Evolutionary conservation across 2,797 vertebrate genomes (phyloP).

Genomic region (Tokudaia muenninki): DNA sequence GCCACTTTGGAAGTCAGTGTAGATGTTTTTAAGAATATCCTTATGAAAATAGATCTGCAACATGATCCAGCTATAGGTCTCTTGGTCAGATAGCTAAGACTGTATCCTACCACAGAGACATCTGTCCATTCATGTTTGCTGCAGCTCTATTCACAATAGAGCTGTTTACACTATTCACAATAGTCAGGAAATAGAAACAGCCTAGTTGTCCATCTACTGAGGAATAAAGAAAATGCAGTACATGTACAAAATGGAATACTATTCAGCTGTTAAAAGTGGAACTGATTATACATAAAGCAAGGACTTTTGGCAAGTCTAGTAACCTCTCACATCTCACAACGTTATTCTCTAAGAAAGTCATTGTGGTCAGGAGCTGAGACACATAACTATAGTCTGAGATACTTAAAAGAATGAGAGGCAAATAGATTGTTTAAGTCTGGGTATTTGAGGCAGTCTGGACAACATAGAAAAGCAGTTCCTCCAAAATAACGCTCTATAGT

Average conservation of each 20-base stretch:
- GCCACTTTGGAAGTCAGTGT: background rate
- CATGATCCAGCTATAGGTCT: background rate
- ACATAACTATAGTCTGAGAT: background rate
- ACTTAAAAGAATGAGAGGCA: background rate
- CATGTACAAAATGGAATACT: background rate
- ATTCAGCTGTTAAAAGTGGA: background rate
- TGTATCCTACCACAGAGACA: background rate
- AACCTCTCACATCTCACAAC: conserved; percentile 35
- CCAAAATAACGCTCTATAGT: background rate
- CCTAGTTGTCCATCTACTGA: background rate
- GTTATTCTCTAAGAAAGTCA: background rate
- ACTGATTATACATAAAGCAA: background rate
- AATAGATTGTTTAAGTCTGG: background rate
- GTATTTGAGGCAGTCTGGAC: background rate
- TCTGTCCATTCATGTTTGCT: background rate
- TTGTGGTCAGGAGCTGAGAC: background rate
- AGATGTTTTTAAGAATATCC: background rate
- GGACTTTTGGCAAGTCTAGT: background rate
- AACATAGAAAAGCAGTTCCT: background rate
- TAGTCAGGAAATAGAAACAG: background rate
- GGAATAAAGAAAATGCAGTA: background rate
- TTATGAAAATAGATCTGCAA: background rate
- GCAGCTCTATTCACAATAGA: background rate
- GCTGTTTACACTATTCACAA: background rate
- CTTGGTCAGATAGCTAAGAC: background rate